phyloP scores from a whole-genome alignment of 1,140 invertebrate genomes.

The Colletes latitarsis region DNA sequence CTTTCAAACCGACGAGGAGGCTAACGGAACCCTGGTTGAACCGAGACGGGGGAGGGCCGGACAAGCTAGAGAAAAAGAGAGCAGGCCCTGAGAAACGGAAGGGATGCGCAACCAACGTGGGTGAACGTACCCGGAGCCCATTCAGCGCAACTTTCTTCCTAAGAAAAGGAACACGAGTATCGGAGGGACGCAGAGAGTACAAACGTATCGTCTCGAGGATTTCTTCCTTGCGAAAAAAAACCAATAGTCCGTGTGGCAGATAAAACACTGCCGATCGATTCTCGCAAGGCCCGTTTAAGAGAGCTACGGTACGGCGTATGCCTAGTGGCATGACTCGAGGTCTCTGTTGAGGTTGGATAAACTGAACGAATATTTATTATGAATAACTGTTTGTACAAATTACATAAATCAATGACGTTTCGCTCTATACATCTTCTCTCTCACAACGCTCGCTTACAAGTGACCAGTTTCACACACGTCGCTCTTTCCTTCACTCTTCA shows the following conservation, averaged over 20 bases:
- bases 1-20: slow-evolving; percentile 35
- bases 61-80: background rate
- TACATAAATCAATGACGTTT: too few species aligned
- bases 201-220: slow-evolving; percentile 39
- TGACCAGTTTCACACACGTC: too few species aligned
- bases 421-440: too few species aligned
- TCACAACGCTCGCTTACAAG: too few species aligned
- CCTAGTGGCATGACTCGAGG: too few species aligned
- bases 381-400: too few species aligned
- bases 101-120: slow-evolving; percentile 33
- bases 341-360: too few species aligned
- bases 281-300: background rate
- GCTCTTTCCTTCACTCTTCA: too few species aligned
- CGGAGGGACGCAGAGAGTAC: slow-evolving; percentile 37
- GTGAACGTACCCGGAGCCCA: slow-evolving; percentile 59
- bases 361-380: too few species aligned
- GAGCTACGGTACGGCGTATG: too few species aligned
- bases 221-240: slow-evolving; percentile 31
- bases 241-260: slow-evolving; percentile 37
- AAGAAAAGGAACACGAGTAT: slow-evolving; percentile 13
- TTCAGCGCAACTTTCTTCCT: slow-evolving; percentile 32
- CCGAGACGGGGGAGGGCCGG: background rate
- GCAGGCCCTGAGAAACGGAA: background rate
- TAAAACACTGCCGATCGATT: slow-evolving; percentile 23
- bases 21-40: background rate